Conservation (phyloP, 2,888 invertebrate genomes). For the Dryocosmus kuriphilus region DNA sequence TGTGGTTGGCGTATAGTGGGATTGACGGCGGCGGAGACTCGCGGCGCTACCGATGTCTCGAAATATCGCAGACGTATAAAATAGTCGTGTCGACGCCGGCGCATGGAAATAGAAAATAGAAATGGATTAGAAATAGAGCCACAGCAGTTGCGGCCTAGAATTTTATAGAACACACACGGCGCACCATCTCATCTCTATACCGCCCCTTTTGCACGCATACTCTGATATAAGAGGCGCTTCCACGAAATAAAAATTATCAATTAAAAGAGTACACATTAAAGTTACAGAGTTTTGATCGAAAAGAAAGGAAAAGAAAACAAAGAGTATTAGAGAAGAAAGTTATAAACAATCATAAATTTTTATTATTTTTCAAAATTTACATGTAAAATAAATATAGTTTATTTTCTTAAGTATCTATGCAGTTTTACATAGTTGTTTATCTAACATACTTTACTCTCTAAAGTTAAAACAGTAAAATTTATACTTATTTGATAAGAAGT, state of each 20-base stretch:
- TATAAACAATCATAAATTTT: too few relatives aligned
- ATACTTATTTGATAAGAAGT: too few relatives aligned
- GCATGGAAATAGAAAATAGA: slow-evolving; percentile 72
- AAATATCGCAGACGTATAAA: slow-evolving; percentile 76
- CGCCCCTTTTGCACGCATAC: slow-evolving; percentile 8
- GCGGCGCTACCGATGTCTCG: slow-evolving; percentile 60
- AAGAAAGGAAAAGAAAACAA: not conserved
- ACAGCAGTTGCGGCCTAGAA: slow-evolving; percentile 68
- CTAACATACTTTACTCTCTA: too few relatives aligned
- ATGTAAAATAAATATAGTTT: too few relatives aligned
- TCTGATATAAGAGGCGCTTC: not conserved
- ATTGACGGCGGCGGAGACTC: slow-evolving; percentile 24
- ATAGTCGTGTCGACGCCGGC: slow-evolving; percentile 68
- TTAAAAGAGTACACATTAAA: not conserved
- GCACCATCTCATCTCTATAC: slow-evolving; percentile 52
- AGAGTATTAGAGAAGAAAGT: too few relatives aligned
- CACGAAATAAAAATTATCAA: not conserved
- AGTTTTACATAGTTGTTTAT: too few relatives aligned
- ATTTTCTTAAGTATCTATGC: too few relatives aligned
- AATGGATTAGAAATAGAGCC: slow-evolving; percentile 71
- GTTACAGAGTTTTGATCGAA: not conserved
- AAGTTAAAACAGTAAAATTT: too few relatives aligned
- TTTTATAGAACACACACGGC: slow-evolving; percentile 63
- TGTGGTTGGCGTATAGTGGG: not conserved
- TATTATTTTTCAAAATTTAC: too few relatives aligned